Evolutionary conservation across 2,888 invertebrate species (phyloP), one percentile per base, ranked within the genome.

Genomic region (Eupithecia abbreviata): DNA sequence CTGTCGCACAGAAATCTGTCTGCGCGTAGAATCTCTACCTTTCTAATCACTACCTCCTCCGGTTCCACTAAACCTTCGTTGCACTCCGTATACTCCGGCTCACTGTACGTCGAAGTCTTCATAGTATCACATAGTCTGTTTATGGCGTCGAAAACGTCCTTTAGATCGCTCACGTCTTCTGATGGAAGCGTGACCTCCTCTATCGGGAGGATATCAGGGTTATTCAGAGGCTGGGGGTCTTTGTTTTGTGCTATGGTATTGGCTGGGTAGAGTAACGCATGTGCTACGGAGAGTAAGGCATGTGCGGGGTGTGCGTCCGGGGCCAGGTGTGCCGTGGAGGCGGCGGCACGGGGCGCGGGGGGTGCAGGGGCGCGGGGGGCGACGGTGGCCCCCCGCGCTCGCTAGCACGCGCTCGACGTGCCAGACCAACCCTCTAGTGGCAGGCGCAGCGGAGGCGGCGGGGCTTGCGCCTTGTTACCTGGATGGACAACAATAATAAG

Each of bases 391-490:
- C 93, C 93, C 91, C 91, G 87, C 89, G 87, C 89, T 86, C 91
- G 95, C 94, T 95, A 95, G 95, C 95, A 95, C 76, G 94, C 94
- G 88, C 91, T 92, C 66, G 96, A 95, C 77, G 95, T 90, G 87
- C 93, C 95, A 91, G 96, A 89, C 94, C 96, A 96, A 80, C 94
- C 93, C 81, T 92, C 92, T 82, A 96, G 91, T 84, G 96, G 96
- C 78, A 96, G 89, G 76, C 94, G 92, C 83, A 95, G 92, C 81
- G 96, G 96, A 80, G 96, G 96, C 86, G 94, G 93, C 77, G 96
- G 96, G 81, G 96, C 96, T 85, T 93, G 96, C 87, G 96, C 96
- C 90, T 96, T 96, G 86, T 93, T 93, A 89, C 90, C 94, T 93
- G 91, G 55, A 51, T 67, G 77, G 75, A 71, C 73, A 49, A 43